Evolutionary conservation across 2,888 invertebrate genomes (phyloP), one percentile per base, ranked within the genome.

Genomic region (Loripinus fragilis): DNA sequence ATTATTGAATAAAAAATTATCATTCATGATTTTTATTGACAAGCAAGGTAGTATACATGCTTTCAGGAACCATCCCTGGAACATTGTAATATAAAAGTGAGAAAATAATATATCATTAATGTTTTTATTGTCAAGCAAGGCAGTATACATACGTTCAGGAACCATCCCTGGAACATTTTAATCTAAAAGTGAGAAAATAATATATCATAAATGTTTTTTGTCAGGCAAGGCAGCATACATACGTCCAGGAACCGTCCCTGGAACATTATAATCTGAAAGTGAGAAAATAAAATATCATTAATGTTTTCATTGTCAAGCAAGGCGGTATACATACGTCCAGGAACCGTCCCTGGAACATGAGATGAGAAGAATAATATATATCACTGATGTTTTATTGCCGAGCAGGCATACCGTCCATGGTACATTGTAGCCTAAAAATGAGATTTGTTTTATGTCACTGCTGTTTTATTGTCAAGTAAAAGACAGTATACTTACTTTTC

Each of bases 121-220:
- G 30, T 95, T 90, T 0, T 94, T 94, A 35, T 95, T 95, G n/a
- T 93, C 94, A 82, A 94, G 94, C 80, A 97, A 94, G 92, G 97
- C 97, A 0, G 96, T 95, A 91, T 97, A 97, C 84, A 97, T 95
- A 25, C 96, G 96, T 15, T 97, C 97, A 7, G 97, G 97, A 3
- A 97, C 96, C 5, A 50, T 72, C 2, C 87, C 91, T 1, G 71
- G 71, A 25, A 89, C 72, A 38, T n/a, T n/a, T n/a, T n/a, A n/a
- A n/a, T n/a, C n/a, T n/a, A 38, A 8, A 38, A 38, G 12, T 38
- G 12, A 38, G 12, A 8, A 38, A 38, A 38, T 38, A 38, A 38
- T n/a, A 38, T 38, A 38, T 8, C 5, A 38, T 38, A n/a, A n/a
- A n/a, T n/a, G n/a, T n/a, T 94, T 94, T 35, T 95, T 95, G n/a